Percentiles rank a stretch among this genome's conserved stretches.
These are phyloP conservation scores for Jacana jacana DNA, from an alignment of 2,113 vertebrate species.

Conservation along the genomic window DNA sequence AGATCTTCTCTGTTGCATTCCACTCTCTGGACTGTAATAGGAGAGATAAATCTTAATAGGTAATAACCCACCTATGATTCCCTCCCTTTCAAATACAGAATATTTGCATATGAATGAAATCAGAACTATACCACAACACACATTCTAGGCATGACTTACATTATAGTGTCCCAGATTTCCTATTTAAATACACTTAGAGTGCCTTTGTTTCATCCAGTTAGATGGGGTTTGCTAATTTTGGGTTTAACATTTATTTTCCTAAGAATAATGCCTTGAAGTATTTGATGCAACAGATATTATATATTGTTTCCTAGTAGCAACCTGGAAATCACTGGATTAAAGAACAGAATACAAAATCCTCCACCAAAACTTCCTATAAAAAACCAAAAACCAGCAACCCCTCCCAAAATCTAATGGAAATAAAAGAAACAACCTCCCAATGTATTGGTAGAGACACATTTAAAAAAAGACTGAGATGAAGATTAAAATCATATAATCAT, in stretches of 20 bases:
- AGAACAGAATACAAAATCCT: not conserved
- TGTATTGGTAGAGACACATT: not conserved
- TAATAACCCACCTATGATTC: not conserved
- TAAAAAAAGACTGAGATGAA: not conserved
- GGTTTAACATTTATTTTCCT: constrained; percentile 43
- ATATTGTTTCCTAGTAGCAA: constrained; percentile 33
- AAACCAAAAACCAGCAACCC: not conserved
- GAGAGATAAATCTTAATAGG: not conserved
- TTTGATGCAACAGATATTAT: not conserved
- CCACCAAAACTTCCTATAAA: not conserved
- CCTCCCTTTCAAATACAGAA: not conserved
- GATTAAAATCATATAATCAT: not conserved
- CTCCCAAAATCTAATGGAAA: not conserved
- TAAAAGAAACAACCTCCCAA: not conserved
- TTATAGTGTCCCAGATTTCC: not conserved
- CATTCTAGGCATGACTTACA: not conserved
- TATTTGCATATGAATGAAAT: constrained; percentile 12
- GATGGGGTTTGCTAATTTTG: not conserved
- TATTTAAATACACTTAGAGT: constrained; percentile 24
- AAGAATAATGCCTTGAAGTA: constrained; percentile 42
- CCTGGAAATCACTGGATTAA: constrained; percentile 14
- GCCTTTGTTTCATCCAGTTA: constrained; percentile 15
- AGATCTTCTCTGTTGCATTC: not conserved
- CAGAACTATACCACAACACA: not conserved
- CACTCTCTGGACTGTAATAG: not conserved